Conservation (phyloP, 2,113 vertebrate species). For the Trichechus manatus region DNA sequence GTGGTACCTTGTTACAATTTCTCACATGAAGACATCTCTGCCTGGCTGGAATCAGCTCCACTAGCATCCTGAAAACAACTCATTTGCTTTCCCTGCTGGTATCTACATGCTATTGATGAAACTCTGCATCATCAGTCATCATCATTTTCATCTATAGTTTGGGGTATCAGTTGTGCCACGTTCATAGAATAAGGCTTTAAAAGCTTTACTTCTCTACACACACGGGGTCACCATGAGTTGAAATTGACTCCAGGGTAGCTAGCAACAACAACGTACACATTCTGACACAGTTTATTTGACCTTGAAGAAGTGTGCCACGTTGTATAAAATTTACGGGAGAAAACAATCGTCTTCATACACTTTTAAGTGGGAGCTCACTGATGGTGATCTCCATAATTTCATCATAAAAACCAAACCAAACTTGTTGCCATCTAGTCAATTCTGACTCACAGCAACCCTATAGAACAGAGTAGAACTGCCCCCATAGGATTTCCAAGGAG, state of each 20-base stretch:
- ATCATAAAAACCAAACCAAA: too few species aligned
- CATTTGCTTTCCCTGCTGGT: neutral
- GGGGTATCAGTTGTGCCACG: neutral
- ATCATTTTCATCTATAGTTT: neutral
- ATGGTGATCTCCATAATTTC: neutral
- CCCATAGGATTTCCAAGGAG: too few species aligned
- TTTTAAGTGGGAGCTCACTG: neutral
- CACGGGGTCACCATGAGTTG: too few species aligned
- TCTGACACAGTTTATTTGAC: too few species aligned
- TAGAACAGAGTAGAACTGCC: too few species aligned
- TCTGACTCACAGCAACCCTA: too few species aligned
- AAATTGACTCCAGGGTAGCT: too few species aligned
- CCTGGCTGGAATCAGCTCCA: neutral
- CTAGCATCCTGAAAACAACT: neutral
- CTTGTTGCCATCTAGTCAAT: too few species aligned
- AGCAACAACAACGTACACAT: too few species aligned
- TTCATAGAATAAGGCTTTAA: neutral
- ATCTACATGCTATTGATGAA: neutral
- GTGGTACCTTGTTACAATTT: neutral
- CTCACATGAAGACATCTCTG: neutral
- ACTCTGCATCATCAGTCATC: neutral
- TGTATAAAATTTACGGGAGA: neutral
- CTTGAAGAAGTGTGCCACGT: fast-evolving
- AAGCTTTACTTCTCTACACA: neutral
- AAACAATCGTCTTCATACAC: neutral